A percentile compares a stretch with the other conserved stretches of the same genome.
Conservation (phyloP, 2,113 vertebrate species). For the Lota lota region DNA sequence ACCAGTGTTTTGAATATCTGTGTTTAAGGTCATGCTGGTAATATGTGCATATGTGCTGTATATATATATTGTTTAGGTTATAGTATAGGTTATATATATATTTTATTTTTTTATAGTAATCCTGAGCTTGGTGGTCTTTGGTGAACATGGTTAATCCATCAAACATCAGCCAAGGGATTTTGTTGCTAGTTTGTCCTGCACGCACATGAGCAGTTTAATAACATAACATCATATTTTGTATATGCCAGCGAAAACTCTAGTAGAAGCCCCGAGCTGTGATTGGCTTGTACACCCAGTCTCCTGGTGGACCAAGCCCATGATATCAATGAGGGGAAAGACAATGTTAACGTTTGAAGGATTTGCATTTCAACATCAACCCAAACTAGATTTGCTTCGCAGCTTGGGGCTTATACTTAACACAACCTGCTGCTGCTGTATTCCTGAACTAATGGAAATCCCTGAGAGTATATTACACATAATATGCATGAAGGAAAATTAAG, state of each 20-base stretch:
- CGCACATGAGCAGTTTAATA: too few species aligned
- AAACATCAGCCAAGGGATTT: constrained; percentile 37
- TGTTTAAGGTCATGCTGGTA: neutral
- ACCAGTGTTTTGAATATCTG: neutral
- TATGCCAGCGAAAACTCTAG: too few species aligned
- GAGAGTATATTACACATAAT: constrained; percentile 47
- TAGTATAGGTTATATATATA: constrained; percentile 16
- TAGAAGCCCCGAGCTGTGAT: too few species aligned
- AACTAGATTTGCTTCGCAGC: constrained; percentile 17
- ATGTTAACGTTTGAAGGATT: neutral
- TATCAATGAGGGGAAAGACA: too few species aligned
- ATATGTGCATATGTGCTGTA: neutral
- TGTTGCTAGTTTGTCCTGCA: constrained; percentile 16
- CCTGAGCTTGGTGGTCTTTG: constrained; percentile 18
- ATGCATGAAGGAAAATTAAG: constrained; percentile 54
- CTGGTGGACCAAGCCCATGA: too few species aligned
- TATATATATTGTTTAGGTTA: neutral
- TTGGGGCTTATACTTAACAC: constrained; percentile 6
- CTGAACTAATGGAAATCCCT: constrained; percentile 51
- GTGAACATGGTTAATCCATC: constrained; percentile 26
- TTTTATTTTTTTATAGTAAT: neutral
- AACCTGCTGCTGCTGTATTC: constrained; percentile 33
- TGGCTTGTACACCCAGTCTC: too few species aligned
- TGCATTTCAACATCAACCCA: constrained; percentile 23
- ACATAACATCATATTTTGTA: too few species aligned